A percentile compares a stretch with the other conserved stretches of the same genome.
These are phyloP conservation scores for Brachionus plicatilis DNA, from an alignment of 1,140 invertebrate species.

Conservation along the genomic window DNA sequence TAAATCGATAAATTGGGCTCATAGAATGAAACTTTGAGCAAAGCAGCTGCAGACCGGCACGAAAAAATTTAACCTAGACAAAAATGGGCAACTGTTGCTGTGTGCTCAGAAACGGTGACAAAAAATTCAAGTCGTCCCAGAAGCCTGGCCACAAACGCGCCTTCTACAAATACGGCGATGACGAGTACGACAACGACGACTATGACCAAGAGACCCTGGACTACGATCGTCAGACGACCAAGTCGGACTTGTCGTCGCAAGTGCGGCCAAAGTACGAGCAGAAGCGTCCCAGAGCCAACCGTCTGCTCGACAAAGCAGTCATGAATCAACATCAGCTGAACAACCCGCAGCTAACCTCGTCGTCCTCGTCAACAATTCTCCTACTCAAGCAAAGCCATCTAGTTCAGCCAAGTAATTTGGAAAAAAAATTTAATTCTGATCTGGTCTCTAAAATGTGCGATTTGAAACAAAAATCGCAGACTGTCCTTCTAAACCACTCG, in stretches of 20 bases:
- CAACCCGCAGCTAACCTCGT: neutral
- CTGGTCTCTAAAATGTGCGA: neutral
- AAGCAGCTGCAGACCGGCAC: neutral
- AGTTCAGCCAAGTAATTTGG: constrained; percentile 25
- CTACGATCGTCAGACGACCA: constrained; percentile 15
- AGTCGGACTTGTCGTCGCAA: neutral
- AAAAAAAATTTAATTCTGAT: constrained; percentile 30
- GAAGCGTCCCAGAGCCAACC: neutral
- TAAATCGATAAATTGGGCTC: neutral
- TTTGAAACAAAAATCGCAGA: neutral
- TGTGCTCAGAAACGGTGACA: neutral
- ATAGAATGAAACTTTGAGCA: neutral
- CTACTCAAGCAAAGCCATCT: constrained; percentile 21
- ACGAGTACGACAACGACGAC: constrained; percentile 21
- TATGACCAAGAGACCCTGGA: neutral
- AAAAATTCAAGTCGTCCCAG: constrained; percentile 17
- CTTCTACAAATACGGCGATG: constrained; percentile 31
- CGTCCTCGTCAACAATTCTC: constrained; percentile 15
- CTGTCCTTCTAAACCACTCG: neutral
- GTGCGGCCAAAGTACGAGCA: neutral
- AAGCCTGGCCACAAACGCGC: neutral
- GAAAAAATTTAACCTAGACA: neutral
- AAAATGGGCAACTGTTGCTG: constrained; percentile 33
- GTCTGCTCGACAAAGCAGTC: neutral
- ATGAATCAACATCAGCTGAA: neutral